These are phyloP conservation scores for Musca domestica DNA, from an alignment of 1,140 invertebrate species.

Conservation along the genomic window DNA sequence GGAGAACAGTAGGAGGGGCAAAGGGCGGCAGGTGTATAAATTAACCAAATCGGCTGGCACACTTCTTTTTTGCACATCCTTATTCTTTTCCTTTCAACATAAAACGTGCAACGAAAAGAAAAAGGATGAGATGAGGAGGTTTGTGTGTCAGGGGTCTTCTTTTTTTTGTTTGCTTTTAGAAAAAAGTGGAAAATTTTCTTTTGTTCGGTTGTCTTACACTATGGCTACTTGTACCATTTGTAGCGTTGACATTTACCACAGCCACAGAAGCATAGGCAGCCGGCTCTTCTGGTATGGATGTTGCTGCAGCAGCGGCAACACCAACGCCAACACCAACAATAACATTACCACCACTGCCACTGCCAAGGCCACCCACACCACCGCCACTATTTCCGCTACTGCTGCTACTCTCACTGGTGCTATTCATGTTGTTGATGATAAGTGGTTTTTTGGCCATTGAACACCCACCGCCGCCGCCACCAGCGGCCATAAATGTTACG, in stretches of 20 bases:
- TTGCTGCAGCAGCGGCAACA: slow-evolving; percentile 14
- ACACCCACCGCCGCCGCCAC: neutral
- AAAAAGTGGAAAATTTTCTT: slow-evolving; percentile 51
- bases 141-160: neutral
- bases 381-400: slow-evolving; percentile 24
- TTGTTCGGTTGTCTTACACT: slow-evolving; percentile 42
- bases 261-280: slow-evolving; percentile 44
- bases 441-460: slow-evolving; percentile 1
- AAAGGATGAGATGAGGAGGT: neutral
- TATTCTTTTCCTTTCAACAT: too few species aligned
- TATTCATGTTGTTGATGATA: slow-evolving; percentile 26
- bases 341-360: slow-evolving; percentile 8
- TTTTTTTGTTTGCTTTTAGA: slow-evolving; percentile 7
- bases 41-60: too few species aligned
- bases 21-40: too few species aligned
- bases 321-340: slow-evolving; percentile 10
- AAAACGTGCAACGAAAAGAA: too few species aligned
- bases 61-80: too few species aligned
- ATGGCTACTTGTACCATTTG: slow-evolving; percentile 29
- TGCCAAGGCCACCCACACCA: slow-evolving; percentile 2
- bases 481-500: neutral
- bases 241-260: slow-evolving; percentile 34
- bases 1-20: too few species aligned
- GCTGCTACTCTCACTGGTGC: slow-evolving; percentile 21
- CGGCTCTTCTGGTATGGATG: slow-evolving; percentile 26